A percentile compares a stretch with the other conserved stretches of the same genome.
phyloP scores from a whole-genome alignment of 2,888 invertebrate species.

The Polietes domitor region DNA sequence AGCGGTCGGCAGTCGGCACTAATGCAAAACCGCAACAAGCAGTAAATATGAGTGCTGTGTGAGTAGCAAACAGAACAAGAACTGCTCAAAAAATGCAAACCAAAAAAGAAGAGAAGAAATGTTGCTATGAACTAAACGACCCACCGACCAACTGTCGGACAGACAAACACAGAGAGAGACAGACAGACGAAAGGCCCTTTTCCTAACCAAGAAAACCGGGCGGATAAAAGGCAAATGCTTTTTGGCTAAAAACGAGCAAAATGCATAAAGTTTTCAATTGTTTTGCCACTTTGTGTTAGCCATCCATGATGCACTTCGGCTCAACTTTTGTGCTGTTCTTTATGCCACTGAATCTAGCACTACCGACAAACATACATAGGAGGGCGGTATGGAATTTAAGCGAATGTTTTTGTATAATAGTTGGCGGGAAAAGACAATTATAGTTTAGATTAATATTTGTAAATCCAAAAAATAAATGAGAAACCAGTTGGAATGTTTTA shows the following conservation, averaged over 20 bases:
- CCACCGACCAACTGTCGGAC: too few species aligned
- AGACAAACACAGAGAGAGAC: not conserved
- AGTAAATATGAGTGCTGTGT: slow-evolving; percentile 54
- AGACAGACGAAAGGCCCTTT: slow-evolving; percentile 16
- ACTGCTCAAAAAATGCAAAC: slow-evolving; percentile 38
- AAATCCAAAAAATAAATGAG: too few species aligned
- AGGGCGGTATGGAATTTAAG: not conserved
- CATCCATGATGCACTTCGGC: slow-evolving; percentile 52
- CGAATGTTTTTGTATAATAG: too few species aligned
- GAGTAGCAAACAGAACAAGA: slow-evolving; percentile 27
- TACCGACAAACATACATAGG: not conserved
- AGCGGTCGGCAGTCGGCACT: slow-evolving; percentile 60
- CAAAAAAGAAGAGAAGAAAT: too few species aligned
- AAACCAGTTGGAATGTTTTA: too few species aligned
- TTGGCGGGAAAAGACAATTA: too few species aligned
- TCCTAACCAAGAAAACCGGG: slow-evolving; percentile 30
- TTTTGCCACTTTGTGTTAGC: slow-evolving; percentile 63
- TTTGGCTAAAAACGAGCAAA: slow-evolving; percentile 59
- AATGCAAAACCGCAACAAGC: slow-evolving; percentile 65
- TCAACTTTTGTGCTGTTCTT: slow-evolving; percentile 14
- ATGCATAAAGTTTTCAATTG: slow-evolving; percentile 66
- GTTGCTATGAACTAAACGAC: too few species aligned
- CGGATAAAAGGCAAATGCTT: slow-evolving; percentile 46
- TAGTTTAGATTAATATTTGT: too few species aligned
- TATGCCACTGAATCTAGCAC: slow-evolving; percentile 33